A percentile compares a stretch with the other conserved stretches of the same genome.
Evolutionary conservation across 1,140 invertebrate genomes (phyloP).

Genomic region (Onthophagus taurus): DNA sequence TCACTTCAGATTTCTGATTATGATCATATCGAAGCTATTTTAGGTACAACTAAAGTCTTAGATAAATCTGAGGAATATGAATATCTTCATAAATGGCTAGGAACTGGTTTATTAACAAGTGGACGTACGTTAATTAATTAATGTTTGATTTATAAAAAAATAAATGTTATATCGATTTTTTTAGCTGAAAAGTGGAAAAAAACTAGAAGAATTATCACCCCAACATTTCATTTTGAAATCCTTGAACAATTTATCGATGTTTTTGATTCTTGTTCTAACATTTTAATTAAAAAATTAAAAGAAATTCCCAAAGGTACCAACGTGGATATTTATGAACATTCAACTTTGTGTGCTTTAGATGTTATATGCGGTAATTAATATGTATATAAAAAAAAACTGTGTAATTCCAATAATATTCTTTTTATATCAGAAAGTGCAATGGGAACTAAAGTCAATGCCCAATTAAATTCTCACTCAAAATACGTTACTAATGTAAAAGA

Average conservation of each 20-base stretch:
- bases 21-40: constrained; percentile 4
- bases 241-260: constrained; percentile 62
- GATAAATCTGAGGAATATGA: constrained; percentile 11
- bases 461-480: constrained; percentile 55
- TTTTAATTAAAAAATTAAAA: constrained; percentile 48
- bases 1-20: not conserved
- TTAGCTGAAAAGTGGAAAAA: constrained; percentile 60
- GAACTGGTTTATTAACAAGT: constrained; percentile 13
- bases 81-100: constrained; percentile 11
- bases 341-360: constrained; percentile 60
- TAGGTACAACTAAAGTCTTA: constrained; percentile 8
- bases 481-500: constrained; percentile 65
- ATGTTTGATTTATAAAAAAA: not conserved
- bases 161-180: not conserved
- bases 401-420: too few species aligned
- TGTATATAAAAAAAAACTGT: too few species aligned
- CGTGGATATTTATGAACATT: constrained; percentile 51
- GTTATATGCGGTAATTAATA: constrained; percentile 56
- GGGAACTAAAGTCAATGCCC: constrained; percentile 57
- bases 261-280: constrained; percentile 40
- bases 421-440: constrained; percentile 69
- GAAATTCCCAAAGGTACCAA: constrained; percentile 22
- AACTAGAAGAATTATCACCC: constrained; percentile 72
- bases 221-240: constrained; percentile 82
- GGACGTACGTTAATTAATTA: constrained; percentile 10